These are phyloP conservation scores for Aphidius colemani DNA, from an alignment of 2,888 invertebrate species.

Conservation along the genomic window DNA sequence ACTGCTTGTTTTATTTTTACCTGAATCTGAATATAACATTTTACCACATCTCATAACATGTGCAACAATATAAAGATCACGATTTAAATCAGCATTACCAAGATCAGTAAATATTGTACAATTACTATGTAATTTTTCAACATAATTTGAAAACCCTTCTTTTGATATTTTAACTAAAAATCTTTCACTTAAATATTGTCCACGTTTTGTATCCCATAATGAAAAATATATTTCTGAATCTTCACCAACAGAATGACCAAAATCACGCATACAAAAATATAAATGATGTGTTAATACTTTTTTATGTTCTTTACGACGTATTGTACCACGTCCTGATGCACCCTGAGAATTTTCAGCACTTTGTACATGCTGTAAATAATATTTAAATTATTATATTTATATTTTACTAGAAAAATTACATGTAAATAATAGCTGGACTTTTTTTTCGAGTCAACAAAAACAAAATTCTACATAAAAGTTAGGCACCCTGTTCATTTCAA, in stretches of 20 bases:
- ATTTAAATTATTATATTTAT: too few species aligned
- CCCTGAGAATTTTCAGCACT: constrained; percentile 64
- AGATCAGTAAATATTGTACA: constrained; percentile 86
- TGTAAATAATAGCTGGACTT: too few species aligned
- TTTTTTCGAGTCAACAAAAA: too few species aligned
- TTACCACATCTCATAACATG: constrained; percentile 89
- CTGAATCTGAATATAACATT: constrained; percentile 72
- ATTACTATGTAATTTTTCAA: constrained; percentile 84
- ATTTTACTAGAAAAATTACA: too few species aligned
- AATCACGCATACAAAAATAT: constrained; percentile 86
- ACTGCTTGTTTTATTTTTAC: constrained; percentile 58
- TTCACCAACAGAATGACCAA: constrained; percentile 83
- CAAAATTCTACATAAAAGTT: too few species aligned
- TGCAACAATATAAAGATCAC: constrained; percentile 86
- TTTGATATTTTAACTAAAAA: constrained; percentile 88
- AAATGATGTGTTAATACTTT: constrained; percentile 76
- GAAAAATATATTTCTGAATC: constrained; percentile 89
- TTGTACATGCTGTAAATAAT: constrained; percentile 61
- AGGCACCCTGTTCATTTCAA: too few species aligned
- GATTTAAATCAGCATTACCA: constrained; percentile 81
- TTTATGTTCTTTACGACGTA: constrained; percentile 64
- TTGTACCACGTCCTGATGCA: constrained; percentile 64
- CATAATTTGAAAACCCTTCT: constrained; percentile 87
- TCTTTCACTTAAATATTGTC: constrained; percentile 83
- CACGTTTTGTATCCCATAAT: constrained; percentile 79